Percentiles rank a stretch among this genome's conserved stretches.
Evolutionary conservation across 1,140 invertebrate species (phyloP).

Genomic region (Contarinia nasturtii): DNA sequence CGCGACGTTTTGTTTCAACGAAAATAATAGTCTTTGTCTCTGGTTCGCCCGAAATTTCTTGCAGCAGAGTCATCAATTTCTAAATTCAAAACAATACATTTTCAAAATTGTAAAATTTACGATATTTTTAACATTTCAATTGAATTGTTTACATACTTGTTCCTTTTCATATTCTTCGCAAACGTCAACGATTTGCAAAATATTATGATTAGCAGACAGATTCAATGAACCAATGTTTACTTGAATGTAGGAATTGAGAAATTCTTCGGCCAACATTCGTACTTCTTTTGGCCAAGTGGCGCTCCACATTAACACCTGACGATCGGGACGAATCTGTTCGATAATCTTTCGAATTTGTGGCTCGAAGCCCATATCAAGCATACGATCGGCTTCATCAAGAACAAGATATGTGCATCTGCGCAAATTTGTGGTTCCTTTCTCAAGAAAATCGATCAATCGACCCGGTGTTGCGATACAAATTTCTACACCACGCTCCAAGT

Average conservation of each 20-base stretch:
- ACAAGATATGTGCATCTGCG: conserved; percentile 86
- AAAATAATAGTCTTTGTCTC: conserved; percentile 96
- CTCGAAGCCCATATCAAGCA: conserved; percentile 99
- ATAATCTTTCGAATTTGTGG: conserved; percentile 96
- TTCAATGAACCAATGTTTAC: conserved; percentile 92
- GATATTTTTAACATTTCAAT: too few relatives aligned
- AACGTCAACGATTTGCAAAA: conserved; percentile 91
- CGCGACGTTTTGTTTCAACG: conserved; percentile 92
- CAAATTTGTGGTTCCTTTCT: conserved; percentile 78
- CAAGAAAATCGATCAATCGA: conserved; percentile 86
- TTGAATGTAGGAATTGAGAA: conserved; percentile 86
- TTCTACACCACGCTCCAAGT: conserved; percentile 71
- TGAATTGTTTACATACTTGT: conserved; percentile 4
- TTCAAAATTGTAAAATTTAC: too few relatives aligned
- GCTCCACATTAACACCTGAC: conserved; percentile 85
- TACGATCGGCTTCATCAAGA: conserved; percentile 89
- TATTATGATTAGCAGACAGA: conserved; percentile 96
- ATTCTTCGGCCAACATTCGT: conserved; percentile 82
- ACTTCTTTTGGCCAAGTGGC: conserved; percentile 99
- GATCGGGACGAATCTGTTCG: conserved; percentile 71
- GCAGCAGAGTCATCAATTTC: conserved; percentile 68
- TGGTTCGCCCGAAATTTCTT: conserved; percentile 75
- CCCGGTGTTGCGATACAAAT: conserved; percentile 91
- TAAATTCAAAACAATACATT: conserved; percentile 11
- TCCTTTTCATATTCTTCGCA: conserved; percentile 85